A percentile compares a stretch with the other conserved stretches of the same genome.
These are phyloP conservation scores for Ormyrus labotus DNA, from an alignment of 2,888 invertebrate genomes.

Conservation along the genomic window DNA sequence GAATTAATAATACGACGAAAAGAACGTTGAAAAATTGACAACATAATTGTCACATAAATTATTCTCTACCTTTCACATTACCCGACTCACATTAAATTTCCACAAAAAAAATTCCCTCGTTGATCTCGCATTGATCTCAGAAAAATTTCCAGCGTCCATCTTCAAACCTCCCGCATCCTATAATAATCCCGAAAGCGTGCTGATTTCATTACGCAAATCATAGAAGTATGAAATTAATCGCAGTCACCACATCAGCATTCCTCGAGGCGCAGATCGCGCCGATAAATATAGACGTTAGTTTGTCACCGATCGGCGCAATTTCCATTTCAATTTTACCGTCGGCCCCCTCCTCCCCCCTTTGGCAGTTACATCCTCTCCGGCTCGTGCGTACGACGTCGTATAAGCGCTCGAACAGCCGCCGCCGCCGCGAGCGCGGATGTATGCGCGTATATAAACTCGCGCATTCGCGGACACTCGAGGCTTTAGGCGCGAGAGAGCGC, in stretches of 20 bases:
- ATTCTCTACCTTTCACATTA: no score
- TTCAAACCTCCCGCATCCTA: no score
- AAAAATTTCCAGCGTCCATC: no score
- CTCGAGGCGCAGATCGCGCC: no score
- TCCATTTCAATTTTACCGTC: conserved; percentile 8
- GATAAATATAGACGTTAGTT: background rate
- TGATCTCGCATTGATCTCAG: no score
- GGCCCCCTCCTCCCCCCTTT: background rate
- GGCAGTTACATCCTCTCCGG: background rate
- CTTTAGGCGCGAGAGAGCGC: background rate
- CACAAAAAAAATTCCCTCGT: no score
- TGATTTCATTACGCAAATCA: no score
- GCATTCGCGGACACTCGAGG: conserved; percentile 23
- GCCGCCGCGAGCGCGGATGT: background rate
- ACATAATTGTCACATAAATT: no score
- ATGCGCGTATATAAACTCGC: conserved; percentile 13
- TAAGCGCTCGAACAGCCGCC: background rate
- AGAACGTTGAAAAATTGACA: no score
- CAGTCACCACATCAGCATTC: background rate
- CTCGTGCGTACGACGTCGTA: conserved; percentile 2
- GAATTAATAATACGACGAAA: no score
- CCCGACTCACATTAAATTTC: no score
- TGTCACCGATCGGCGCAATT: background rate
- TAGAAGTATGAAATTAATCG: background rate
- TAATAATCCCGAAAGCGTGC: no score